Base-by-base conservation (phyloP, 2,113 vertebrate genomes). In the Pseudorasbora parva region DNA sequence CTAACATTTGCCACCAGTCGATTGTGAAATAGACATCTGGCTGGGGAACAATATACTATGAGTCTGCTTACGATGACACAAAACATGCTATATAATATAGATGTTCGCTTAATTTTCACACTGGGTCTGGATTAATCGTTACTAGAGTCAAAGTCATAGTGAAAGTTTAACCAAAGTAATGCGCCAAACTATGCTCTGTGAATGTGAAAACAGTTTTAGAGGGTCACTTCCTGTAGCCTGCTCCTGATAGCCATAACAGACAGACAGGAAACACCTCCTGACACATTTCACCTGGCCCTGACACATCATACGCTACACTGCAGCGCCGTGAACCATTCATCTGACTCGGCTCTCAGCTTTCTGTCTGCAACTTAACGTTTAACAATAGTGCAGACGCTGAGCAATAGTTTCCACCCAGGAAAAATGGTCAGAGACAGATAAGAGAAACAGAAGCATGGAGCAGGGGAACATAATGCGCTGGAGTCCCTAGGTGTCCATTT, bases 401-500 rank as follows among this genome's bases (percentile, higher is more conserved):
- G 60, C 81, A 19, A 23, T 60, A 79, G 68, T 59, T 80, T 85
- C 83, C 77, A 81, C 80, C 83, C 86, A 89, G 88, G 87, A 86
- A 79, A 84, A 73, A 77, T 83, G 82, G 59, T 54, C 71, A 80
- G 71, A 66, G 78, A 84, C 57, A 89, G 88, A 92, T 89, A 90
- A 91, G 89, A 87, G 76, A 64, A 60, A 84, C 75, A 82, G 82
- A 82, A 81, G 51, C 60, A 81, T 77, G 77, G 68, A 77, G 54
- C 14, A 84, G 72, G 19, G 74, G 27, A 81, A 72, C 74, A 82
- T 87, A 87, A 82, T 87, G 84, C 15, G 62, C 86, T 73, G 74
- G 51, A 85, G 83, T 93, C 91, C 87, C 89, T 86, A 60, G 84
- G 88, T 81, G 73, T 85, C 86, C 86, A 88, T 91, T 89, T 87